Percentiles rank a stretch among this genome's conserved stretches.
Conservation (phyloP, 30 jellyfish, hydroid and myxozoan genomes). For the Morbakka virulenta region DNA sequence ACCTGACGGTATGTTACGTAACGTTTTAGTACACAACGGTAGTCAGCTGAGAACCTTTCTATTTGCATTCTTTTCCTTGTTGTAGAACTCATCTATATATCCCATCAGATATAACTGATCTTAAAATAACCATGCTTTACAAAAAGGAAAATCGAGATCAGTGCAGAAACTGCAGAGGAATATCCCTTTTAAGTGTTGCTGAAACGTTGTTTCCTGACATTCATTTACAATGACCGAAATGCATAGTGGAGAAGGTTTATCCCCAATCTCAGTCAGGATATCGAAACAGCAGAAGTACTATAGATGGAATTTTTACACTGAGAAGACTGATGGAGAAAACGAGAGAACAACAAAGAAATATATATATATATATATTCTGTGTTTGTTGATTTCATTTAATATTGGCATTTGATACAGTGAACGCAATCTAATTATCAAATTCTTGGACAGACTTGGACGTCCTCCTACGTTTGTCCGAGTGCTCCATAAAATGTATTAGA, state of each 20-base stretch:
- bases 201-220: neutral
- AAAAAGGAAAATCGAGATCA: conserved; percentile 31
- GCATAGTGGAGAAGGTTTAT: too few species aligned
- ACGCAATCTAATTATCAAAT: too few species aligned
- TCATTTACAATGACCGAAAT: conserved; percentile 21
- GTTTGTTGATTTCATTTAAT: too few species aligned
- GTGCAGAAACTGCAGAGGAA: conserved; percentile 46
- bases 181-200: too few species aligned
- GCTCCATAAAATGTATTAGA: too few species aligned
- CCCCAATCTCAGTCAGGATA: too few species aligned
- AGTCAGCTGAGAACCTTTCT: conserved; percentile 19
- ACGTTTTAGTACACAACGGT: conserved; percentile 39
- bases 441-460: too few species aligned
- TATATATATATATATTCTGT: too few species aligned
- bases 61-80: conserved; percentile 1
- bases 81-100: conserved; percentile 38
- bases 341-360: conserved; percentile 11
- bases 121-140: conserved; percentile 19
- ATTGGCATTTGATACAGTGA: too few species aligned
- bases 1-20: conserved; percentile 62
- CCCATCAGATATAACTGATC: conserved; percentile 33
- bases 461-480: too few species aligned
- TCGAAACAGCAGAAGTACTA: conserved; percentile 21
- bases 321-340: conserved; percentile 42
- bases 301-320: conserved; percentile 20